These are phyloP conservation scores for Vulpes vulpes DNA, from an alignment of 2,113 vertebrate species.

Conservation along the genomic window DNA sequence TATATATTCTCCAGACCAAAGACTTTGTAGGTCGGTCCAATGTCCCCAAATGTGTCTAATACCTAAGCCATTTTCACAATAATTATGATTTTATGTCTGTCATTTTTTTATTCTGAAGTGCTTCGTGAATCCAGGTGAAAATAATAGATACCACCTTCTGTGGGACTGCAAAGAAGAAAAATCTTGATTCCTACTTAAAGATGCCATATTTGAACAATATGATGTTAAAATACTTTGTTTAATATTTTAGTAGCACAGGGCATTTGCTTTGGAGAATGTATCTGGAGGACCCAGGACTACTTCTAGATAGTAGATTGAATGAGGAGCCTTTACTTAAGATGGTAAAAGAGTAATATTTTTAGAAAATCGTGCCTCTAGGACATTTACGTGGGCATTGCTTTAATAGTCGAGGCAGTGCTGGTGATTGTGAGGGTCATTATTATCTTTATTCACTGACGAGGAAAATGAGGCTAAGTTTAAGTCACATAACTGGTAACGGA, in stretches of 20 bases:
- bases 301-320: slow-evolving; percentile 19
- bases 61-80: neutral
- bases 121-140: slow-evolving; percentile 57
- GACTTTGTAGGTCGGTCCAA: slow-evolving; percentile 21
- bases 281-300: slow-evolving; percentile 27
- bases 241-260: neutral
- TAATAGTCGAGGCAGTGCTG: slow-evolving; percentile 39
- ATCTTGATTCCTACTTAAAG: slow-evolving; percentile 60
- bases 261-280: slow-evolving; percentile 58
- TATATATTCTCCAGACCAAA: neutral
- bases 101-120: slow-evolving; percentile 27
- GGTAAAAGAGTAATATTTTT: neutral
- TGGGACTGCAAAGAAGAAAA: slow-evolving; percentile 51
- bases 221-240: slow-evolving; percentile 67
- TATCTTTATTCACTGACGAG: neutral
- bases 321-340: neutral
- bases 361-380: slow-evolving; percentile 40
- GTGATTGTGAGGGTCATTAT: neutral
- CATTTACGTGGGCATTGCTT: neutral
- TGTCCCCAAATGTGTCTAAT: neutral
- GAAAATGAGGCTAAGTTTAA: neutral
- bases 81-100: slow-evolving; percentile 36
- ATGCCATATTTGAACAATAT: slow-evolving; percentile 45
- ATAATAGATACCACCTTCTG: slow-evolving; percentile 41
- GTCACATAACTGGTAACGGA: neutral